phyloP scores from a whole-genome alignment of 2,888 invertebrate species.

The Drosophila paranaensis region DNA sequence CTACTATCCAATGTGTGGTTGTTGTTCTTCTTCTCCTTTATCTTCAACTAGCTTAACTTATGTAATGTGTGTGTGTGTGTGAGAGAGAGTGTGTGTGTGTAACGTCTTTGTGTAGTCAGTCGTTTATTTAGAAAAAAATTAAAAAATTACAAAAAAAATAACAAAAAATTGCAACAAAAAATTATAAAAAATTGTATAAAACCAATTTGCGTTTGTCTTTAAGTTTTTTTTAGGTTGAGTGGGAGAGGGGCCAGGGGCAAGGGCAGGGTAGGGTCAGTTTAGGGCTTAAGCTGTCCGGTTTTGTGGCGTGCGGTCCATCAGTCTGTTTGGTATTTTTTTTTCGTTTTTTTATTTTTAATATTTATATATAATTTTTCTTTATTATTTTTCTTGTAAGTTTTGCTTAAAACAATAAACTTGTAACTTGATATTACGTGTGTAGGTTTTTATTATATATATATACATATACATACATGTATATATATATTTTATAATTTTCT shows the following conservation, averaged over 20 bases:
- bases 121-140: slow-evolving; percentile 34
- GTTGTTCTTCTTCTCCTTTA: slow-evolving; percentile 51
- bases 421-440: slow-evolving; percentile 55
- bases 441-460: slow-evolving; percentile 31
- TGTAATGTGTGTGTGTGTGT: slow-evolving; percentile 41
- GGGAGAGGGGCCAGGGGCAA: background rate
- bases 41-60: slow-evolving; percentile 66
- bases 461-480: slow-evolving; percentile 4
- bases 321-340: slow-evolving; percentile 66
- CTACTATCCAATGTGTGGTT: slow-evolving; percentile 74
- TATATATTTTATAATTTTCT: background rate
- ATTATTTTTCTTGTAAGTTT: slow-evolving; percentile 37
- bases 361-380: slow-evolving; percentile 17
- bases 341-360: slow-evolving; percentile 7
- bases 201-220: slow-evolving; percentile 47
- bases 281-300: slow-evolving; percentile 52
- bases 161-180: background rate
- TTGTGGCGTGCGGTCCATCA: slow-evolving; percentile 72
- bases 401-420: slow-evolving; percentile 62
- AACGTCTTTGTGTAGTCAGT: slow-evolving; percentile 70
- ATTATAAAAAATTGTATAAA: slow-evolving; percentile 31
- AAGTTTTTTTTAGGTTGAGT: slow-evolving; percentile 4
- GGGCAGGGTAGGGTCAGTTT: background rate
- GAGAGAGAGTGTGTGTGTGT: slow-evolving; percentile 20
- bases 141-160: background rate